A percentile compares a stretch with the other conserved stretches of the same genome.
These are phyloP conservation scores for Oncorhynchus mykiss DNA, from an alignment of 2,113 vertebrate genomes.

Conservation along the genomic window DNA sequence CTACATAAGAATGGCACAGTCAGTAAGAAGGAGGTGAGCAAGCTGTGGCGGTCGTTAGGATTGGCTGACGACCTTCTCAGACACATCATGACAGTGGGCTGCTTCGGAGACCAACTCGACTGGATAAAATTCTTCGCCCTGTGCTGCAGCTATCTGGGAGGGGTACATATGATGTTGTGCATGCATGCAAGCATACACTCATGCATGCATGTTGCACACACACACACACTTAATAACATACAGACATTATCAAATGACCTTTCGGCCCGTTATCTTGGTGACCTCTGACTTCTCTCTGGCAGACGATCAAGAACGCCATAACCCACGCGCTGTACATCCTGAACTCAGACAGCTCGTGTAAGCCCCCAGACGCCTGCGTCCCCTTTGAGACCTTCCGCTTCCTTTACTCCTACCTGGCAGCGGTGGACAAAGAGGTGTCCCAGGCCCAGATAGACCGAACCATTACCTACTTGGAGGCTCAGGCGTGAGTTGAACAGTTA, in stretches of 20 bases:
- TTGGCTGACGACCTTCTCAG: constrained; percentile 57
- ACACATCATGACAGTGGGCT: constrained; percentile 56
- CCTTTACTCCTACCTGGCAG: constrained; percentile 68
- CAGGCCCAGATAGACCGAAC: constrained; percentile 64
- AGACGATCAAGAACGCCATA: constrained; percentile 72
- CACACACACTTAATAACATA: not conserved
- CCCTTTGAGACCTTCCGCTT: constrained; percentile 68
- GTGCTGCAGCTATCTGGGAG: constrained; percentile 61
- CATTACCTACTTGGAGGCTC: constrained; percentile 69
- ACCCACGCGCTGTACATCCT: constrained; percentile 67
- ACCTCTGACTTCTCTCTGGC: constrained; percentile 18
- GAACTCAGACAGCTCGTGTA: constrained; percentile 50
- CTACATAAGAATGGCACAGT: constrained; percentile 15
- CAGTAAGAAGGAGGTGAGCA: constrained; percentile 47
- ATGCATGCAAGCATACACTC: not conserved
- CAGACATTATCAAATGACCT: not conserved
- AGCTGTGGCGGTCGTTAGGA: constrained; percentile 58
- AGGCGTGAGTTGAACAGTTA: constrained; percentile 61
- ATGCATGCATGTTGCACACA: not conserved
- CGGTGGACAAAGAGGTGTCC: constrained; percentile 68
- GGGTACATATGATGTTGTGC: constrained; percentile 18
- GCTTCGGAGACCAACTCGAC: constrained; percentile 60
- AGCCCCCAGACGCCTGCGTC: constrained; percentile 50
- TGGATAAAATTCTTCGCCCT: constrained; percentile 67
- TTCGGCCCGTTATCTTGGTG: not conserved